Base-by-base conservation (phyloP, 2,797 vertebrate species). In the Poeciliopsis presidionis region DNA sequence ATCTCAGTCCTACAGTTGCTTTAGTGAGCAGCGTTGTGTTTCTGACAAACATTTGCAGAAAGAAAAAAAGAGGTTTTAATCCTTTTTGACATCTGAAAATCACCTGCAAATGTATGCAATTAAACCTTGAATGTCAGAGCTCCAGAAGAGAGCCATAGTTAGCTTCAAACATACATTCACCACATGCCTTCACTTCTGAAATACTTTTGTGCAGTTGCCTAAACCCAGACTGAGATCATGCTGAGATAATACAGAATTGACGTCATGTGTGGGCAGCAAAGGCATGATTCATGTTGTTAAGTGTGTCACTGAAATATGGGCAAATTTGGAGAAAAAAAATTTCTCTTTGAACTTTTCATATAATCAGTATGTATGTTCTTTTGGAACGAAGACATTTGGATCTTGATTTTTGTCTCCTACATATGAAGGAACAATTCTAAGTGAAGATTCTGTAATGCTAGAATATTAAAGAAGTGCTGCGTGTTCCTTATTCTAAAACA, bases 71-170 rank as follows among this genome's bases (percentile, higher is more conserved):
- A 47, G 74, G 14, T 45, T 83, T 87, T 86, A 49, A 84, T 43
- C 63, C 30, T 74, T 81, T 61, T 73, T 57, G 39, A n/a, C 53
- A 72, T 75, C 53, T 76, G 57, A 73, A 76, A 69, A 53, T 81
- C 46, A 53, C 67, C 53, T 84, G 67, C 75, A 88, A 89, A 91
- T 89, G 75, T 86, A 76, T 81, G 82, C 83, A 89, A 88, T 88
- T 86, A 87, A 87, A 86, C 45, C 85, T 8, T 74, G 87, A 87
- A 93, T 88, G 79, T 88, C 86, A 84, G 69, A 43, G 53, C 61
- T 3, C 5, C 72, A 45, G 41, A 63, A 30, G 72, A 0, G 5
- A 28, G 72, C 18, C 75, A 11, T 55, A 81, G 65, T 36, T 7
- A 45, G 55, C 55, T 85, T 43, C 63, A 33, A 75, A 76, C 61